phyloP scores from a whole-genome alignment of 2,113 vertebrate genomes.

The Saimiri boliviensis region DNA sequence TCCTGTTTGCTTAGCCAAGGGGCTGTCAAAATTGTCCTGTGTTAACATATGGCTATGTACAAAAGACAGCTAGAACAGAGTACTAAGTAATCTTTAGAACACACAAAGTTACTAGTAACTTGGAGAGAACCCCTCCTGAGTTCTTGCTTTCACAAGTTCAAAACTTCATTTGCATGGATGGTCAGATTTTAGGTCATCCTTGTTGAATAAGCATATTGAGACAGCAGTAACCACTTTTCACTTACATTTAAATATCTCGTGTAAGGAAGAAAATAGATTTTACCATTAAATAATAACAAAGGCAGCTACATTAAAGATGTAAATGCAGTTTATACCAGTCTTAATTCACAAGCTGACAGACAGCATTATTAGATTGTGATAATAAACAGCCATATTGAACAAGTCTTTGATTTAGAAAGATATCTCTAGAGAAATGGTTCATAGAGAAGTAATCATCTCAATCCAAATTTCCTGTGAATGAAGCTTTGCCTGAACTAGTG shows the following conservation, averaged over 20 bases:
- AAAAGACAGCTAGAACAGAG: neutral
- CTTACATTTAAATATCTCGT: neutral
- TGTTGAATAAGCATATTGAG: neutral
- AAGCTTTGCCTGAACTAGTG: neutral
- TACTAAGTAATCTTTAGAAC: neutral
- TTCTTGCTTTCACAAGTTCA: neutral
- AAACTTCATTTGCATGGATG: neutral
- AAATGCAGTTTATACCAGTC: neutral
- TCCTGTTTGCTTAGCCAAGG: conserved; percentile 7
- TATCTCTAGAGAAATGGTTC: neutral
- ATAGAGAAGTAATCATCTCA: neutral
- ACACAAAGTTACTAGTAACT: neutral
- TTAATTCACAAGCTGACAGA: neutral
- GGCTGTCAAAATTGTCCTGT: neutral
- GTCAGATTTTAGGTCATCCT: neutral
- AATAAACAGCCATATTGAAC: neutral
- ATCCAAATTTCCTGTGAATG: neutral
- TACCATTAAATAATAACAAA: neutral
- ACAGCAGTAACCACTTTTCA: neutral
- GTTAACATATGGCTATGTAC: neutral
- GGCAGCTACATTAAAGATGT: neutral
- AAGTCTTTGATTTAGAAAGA: neutral
- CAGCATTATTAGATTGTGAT: neutral
- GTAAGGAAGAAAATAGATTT: neutral
- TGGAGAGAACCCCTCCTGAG: neutral